phyloP scores from a whole-genome alignment of 2,888 invertebrate species.

The Lithophane socia region DNA sequence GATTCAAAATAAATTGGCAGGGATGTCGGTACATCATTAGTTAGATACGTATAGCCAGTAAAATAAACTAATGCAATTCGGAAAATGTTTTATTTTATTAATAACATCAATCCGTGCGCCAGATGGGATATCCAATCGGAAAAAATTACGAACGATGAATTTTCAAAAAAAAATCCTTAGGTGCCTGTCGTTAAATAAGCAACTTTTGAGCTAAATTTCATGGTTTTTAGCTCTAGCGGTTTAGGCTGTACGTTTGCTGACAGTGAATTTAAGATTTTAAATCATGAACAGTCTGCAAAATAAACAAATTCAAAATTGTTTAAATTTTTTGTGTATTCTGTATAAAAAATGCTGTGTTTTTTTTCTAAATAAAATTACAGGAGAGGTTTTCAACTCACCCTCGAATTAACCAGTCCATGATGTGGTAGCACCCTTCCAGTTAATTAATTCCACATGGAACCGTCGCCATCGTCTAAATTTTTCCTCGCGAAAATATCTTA shows the following conservation, averaged over 20 bases:
- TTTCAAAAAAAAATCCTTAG: background rate
- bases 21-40: background rate
- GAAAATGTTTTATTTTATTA: too few species aligned
- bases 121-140: background rate
- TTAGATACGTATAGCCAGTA: background rate
- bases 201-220: background rate
- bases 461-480: conserved; percentile 15
- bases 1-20: background rate
- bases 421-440: conserved; percentile 1
- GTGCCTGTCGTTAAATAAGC: background rate
- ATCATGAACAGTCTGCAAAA: background rate
- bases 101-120: background rate
- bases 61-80: background rate
- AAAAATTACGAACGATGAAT: background rate
- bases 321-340: too few species aligned
- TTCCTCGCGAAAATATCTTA: conserved; percentile 51
- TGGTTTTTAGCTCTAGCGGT: background rate
- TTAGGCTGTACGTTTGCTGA: background rate
- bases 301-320: background rate
- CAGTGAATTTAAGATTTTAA: background rate
- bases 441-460: conserved; percentile 14
- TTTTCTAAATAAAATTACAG: too few species aligned
- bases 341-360: too few species aligned
- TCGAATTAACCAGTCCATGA: background rate
- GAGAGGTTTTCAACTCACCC: background rate